Evolutionary conservation across 2,888 invertebrate genomes (phyloP).

Genomic region (Acleris cristana): DNA sequence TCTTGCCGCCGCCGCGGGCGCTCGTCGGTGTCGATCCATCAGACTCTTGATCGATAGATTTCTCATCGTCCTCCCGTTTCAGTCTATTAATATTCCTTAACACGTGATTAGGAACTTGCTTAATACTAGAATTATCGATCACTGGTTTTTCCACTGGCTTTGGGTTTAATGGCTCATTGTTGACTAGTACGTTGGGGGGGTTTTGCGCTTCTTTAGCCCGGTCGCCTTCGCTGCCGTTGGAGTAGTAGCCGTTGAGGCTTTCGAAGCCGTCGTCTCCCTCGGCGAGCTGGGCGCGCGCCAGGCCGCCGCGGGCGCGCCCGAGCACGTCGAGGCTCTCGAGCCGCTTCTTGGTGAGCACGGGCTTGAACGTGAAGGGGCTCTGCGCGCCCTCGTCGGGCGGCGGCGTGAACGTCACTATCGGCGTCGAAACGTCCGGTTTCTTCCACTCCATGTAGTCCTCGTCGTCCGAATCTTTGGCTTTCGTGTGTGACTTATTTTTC

Average conservation of each 20-base stretch:
- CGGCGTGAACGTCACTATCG: conserved; percentile 76
- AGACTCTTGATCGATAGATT: conserved; percentile 66
- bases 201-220: conserved; percentile 36
- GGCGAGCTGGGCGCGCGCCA: conserved; percentile 61
- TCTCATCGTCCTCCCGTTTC: conserved; percentile 76
- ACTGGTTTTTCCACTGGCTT: conserved; percentile 30
- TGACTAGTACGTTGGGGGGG: conserved; percentile 21
- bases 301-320: conserved; percentile 58
- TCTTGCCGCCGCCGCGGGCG: conserved; percentile 62
- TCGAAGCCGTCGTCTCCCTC: conserved; percentile 93
- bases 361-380: conserved; percentile 64
- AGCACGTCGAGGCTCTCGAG: conserved; percentile 72
- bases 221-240: conserved; percentile 85
- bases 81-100: conserved; percentile 43
- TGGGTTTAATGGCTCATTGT: conserved; percentile 9
- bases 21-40: conserved; percentile 65
- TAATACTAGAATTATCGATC: conserved; percentile 29
- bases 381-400: conserved; percentile 67
- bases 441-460: conserved; percentile 80
- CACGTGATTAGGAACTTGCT: conserved; percentile 34
- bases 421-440: conserved; percentile 67
- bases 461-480: conserved; percentile 77
- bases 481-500: conserved; percentile 61
- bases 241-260: conserved; percentile 92
- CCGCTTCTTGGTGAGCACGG: conserved; percentile 73